phyloP scores from a whole-genome alignment of 2,113 vertebrate species.

The Halichoerus grypus region DNA sequence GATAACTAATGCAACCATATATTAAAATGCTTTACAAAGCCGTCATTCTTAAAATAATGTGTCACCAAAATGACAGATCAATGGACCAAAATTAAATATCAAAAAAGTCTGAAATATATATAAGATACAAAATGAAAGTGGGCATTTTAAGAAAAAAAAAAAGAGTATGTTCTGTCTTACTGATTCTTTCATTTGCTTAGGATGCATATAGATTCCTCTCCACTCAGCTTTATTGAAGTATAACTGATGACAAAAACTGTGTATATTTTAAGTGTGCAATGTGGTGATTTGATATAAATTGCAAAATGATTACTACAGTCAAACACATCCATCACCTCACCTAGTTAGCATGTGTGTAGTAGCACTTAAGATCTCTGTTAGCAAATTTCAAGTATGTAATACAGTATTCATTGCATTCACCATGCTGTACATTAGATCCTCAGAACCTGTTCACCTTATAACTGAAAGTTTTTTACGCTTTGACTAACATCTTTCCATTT shows the following conservation, averaged over 20 bases:
- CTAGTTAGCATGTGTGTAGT: neutral
- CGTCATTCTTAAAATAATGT: neutral
- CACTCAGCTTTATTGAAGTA: neutral
- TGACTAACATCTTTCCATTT: neutral
- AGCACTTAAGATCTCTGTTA: neutral
- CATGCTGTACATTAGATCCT: neutral
- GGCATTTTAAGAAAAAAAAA: neutral
- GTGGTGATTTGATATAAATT: neutral
- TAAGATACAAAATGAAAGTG: neutral
- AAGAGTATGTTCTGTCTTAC: neutral
- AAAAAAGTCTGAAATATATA: neutral
- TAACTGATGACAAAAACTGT: neutral
- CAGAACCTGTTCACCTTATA: neutral
- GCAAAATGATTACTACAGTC: neutral
- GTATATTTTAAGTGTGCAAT: neutral
- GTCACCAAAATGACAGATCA: neutral
- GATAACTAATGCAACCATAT: neutral
- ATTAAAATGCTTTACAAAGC: neutral
- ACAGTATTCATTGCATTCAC: neutral
- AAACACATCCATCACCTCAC: neutral
- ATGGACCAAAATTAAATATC: neutral
- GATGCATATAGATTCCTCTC: neutral
- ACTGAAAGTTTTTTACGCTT: neutral
- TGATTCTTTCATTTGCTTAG: neutral
- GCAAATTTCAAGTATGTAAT: neutral